These are phyloP conservation scores for Parnassius apollo DNA, from an alignment of 2,888 invertebrate species.

Conservation along the genomic window DNA sequence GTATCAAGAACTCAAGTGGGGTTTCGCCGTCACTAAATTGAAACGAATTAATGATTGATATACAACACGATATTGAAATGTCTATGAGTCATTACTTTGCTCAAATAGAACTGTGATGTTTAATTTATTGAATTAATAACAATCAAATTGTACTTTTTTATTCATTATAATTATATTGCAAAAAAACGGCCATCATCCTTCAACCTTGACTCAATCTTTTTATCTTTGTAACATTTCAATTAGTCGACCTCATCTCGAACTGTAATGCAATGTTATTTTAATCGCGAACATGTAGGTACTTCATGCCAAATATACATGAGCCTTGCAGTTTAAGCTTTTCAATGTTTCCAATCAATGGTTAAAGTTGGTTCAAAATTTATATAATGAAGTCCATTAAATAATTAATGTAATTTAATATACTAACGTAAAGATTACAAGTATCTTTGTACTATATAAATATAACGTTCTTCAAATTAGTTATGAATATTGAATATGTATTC, in stretches of 20 bases:
- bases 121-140: too few relatives aligned
- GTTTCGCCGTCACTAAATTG: too few relatives aligned
- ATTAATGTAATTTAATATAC: not conserved
- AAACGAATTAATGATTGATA: too few relatives aligned
- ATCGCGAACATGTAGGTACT: slow-evolving; percentile 8
- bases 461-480: not conserved
- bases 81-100: too few relatives aligned
- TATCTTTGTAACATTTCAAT: slow-evolving; percentile 9
- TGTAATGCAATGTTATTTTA: slow-evolving; percentile 12
- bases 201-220: slow-evolving; percentile 15
- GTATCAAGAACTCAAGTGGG: too few relatives aligned
- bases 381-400: too few relatives aligned
- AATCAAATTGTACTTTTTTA: not conserved
- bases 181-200: slow-evolving; percentile 7
- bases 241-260: slow-evolving; percentile 12
- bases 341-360: not conserved
- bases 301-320: not conserved
- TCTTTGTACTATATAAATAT: not conserved
- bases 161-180: not conserved
- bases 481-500: not conserved
- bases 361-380: slow-evolving; percentile 4
- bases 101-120: too few relatives aligned
- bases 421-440: not conserved
- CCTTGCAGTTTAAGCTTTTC: slow-evolving; percentile 5
- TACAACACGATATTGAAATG: too few relatives aligned